Evolutionary conservation across 2,888 invertebrate species (phyloP).

Genomic region (Diploptera punctata): DNA sequence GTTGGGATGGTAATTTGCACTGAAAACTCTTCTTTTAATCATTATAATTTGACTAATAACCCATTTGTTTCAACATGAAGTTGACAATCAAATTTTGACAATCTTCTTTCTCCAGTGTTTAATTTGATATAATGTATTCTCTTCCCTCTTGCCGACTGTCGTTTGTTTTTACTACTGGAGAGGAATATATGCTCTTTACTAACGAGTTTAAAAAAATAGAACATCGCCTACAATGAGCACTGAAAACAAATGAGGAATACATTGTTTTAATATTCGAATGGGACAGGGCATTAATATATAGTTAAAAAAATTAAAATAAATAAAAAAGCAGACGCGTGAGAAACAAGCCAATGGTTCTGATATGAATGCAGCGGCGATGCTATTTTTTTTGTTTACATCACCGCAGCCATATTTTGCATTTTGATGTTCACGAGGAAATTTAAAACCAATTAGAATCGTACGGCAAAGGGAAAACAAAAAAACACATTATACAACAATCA

Average conservation of each 20-base stretch:
- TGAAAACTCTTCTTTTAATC: too few species aligned
- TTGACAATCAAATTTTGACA: constrained; percentile 4
- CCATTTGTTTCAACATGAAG: too few species aligned
- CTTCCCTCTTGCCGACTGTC: not conserved
- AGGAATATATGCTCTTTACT: constrained; percentile 15
- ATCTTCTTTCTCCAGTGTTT: not conserved
- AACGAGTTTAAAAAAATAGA: constrained; percentile 10
- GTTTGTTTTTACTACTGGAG: constrained; percentile 12
- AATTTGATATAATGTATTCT: constrained; percentile 24
- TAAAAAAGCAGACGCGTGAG: constrained; percentile 29
- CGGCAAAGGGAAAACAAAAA: constrained; percentile 18
- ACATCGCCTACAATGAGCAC: constrained; percentile 27
- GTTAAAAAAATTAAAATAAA: constrained; percentile 31
- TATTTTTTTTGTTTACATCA: constrained; percentile 27
- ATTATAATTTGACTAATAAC: too few species aligned
- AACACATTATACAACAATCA: constrained; percentile 31
- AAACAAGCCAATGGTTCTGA: constrained; percentile 30
- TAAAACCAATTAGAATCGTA: constrained; percentile 29
- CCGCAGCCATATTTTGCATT: constrained; percentile 28
- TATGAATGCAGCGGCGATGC: constrained; percentile 18
- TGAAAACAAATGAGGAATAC: constrained; percentile 27
- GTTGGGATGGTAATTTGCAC: too few species aligned
- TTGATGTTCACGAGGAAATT: constrained; percentile 29
- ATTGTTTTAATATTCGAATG: constrained; percentile 28
- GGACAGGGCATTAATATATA: constrained; percentile 28